These are phyloP conservation scores for Trigoniulus corallinus DNA, from an alignment of 1,140 invertebrate species.

Conservation along the genomic window DNA sequence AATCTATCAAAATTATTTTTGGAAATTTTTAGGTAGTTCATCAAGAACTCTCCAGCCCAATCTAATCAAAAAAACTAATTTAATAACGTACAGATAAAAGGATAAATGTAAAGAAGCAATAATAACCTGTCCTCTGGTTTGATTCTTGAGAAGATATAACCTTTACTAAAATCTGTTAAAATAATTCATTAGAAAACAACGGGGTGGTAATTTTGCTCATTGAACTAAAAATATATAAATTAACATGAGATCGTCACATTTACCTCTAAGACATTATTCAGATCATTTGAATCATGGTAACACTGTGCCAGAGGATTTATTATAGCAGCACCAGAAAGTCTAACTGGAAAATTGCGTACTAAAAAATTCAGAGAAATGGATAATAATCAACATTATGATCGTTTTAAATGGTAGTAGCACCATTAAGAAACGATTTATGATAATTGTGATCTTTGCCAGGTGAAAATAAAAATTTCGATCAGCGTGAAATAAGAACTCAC, in stretches of 20 bases:
- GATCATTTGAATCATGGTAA: neutral
- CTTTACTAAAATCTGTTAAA: neutral
- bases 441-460: too few relatives aligned
- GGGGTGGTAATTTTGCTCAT: neutral
- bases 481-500: neutral
- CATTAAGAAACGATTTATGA: too few relatives aligned
- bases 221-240: neutral
- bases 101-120: neutral
- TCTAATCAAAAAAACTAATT: neutral
- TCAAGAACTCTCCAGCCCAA: slow-evolving; percentile 32
- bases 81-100: neutral
- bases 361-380: neutral
- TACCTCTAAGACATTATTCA: neutral
- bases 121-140: neutral
- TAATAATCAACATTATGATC: too few relatives aligned
- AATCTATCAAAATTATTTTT: neutral
- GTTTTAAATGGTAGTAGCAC: too few relatives aligned
- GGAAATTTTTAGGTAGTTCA: slow-evolving; percentile 23
- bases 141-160: neutral
- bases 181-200: neutral
- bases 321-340: neutral
- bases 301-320: neutral
- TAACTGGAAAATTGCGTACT: neutral
- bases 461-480: neutral
- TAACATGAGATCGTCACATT: neutral